Evolutionary conservation across 2,888 invertebrate species (phyloP).

Genomic region (Dicyrtoma fusca): DNA sequence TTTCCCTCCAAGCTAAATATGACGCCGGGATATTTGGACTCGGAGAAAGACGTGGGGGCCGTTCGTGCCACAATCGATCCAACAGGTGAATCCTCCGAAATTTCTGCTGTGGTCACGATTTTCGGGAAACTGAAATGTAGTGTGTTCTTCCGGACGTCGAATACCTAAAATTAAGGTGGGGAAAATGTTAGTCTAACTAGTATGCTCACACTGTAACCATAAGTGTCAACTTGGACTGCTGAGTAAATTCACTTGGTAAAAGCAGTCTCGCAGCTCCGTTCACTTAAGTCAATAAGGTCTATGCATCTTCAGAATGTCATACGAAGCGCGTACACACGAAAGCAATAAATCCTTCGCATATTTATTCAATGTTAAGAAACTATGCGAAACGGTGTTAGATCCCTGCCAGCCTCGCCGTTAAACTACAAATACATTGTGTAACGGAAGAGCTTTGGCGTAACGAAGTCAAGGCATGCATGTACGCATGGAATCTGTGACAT

Average conservation of each 20-base stretch:
- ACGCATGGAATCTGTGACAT: too few species aligned
- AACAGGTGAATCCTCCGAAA: constrained; percentile 78
- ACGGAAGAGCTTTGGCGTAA: too few species aligned
- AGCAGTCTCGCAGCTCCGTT: neutral
- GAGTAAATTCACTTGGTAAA: neutral
- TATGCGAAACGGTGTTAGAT: neutral
- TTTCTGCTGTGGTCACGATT: constrained; percentile 73
- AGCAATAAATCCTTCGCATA: constrained; percentile 15
- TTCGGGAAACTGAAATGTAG: constrained; percentile 81
- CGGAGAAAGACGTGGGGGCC: constrained; percentile 27
- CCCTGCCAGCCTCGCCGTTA: neutral
- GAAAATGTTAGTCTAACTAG: neutral
- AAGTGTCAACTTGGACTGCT: constrained; percentile 7
- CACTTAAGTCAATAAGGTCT: constrained; percentile 12
- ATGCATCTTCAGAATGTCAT: neutral
- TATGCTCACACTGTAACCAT: neutral
- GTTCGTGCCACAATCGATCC: constrained; percentile 74
- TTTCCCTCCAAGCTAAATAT: constrained; percentile 57
- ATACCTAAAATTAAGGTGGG: constrained; percentile 32
- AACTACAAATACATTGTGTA: neutral
- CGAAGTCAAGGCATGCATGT: too few species aligned
- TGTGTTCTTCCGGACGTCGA: constrained; percentile 93
- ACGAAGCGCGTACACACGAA: neutral
- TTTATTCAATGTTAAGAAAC: constrained; percentile 24
- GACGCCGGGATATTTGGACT: constrained; percentile 38